Evolutionary conservation across 2,113 vertebrate genomes (phyloP).

Genomic region (Poeciliopsis turrubarensis): DNA sequence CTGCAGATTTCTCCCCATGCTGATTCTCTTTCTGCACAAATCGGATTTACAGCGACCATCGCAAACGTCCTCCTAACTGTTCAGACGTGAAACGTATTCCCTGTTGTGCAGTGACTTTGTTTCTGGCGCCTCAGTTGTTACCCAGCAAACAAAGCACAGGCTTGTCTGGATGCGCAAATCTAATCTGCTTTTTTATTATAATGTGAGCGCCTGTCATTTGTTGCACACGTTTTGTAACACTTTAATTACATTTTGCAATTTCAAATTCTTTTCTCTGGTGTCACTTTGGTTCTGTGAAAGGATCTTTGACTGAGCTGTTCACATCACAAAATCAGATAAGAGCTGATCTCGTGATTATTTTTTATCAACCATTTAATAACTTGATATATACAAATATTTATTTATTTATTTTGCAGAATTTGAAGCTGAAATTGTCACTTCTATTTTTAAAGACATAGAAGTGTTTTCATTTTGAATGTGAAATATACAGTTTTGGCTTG

Average conservation of each 20-base stretch:
- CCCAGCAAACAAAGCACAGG: neutral
- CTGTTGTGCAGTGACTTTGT: neutral
- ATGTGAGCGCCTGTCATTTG: neutral
- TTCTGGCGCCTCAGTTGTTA: neutral
- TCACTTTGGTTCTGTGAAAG: conserved; percentile 35
- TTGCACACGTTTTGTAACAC: conserved; percentile 21
- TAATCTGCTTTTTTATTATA: neutral
- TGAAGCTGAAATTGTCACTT: too few species aligned
- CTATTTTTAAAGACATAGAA: too few species aligned
- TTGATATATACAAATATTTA: too few species aligned
- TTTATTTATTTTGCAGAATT: too few species aligned
- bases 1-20: too few species aligned
- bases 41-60: neutral
- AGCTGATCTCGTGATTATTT: too few species aligned
- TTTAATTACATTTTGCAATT: conserved; percentile 35
- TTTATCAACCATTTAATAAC: too few species aligned
- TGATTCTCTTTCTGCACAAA: too few species aligned
- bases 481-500: too few species aligned
- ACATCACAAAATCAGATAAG: conserved; percentile 6
- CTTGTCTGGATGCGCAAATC: neutral
- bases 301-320: conserved; percentile 18
- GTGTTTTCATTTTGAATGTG: too few species aligned
- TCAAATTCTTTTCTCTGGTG: conserved; percentile 10
- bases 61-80: neutral
- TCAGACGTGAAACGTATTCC: neutral